Evolutionary conservation across 2,888 invertebrate species (phyloP), one percentile per base, ranked within the genome.

Genomic region (Pammene aurita): DNA sequence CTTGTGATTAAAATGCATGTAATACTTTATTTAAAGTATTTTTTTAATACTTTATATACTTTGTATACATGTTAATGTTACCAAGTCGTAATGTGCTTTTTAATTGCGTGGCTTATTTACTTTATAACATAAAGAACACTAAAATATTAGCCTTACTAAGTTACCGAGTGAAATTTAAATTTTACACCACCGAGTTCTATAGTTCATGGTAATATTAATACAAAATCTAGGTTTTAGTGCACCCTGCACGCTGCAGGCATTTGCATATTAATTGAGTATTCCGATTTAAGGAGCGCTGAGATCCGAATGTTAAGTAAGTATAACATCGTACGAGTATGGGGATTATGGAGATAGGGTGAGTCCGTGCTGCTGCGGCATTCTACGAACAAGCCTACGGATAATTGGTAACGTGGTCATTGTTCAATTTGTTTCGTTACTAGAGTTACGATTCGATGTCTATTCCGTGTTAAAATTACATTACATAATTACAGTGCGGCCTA

Each of bases 181-280:
- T 69, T 64, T 60, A 60, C 60, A 69, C 34, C 26, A 18, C 58
- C 64, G 41, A 56, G 65, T 54, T 54, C 57, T 48, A 55, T 26
- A 46, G 56, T 68, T 56, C 57, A 50, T 64, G 55, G 55, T 64
- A 64, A 69, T 69, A 69, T 54, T 69, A 69, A 69, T 65, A 69
- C 64, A 65, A 69, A 71, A 69, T 68, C 70, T 66, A 75, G 77
- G 76, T 82, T 81, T 82, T 77, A 77, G 76, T 80, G 83, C 82
- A 79, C 78, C 82, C 83, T 82, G 81, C 81, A 82, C 75, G 73
- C 71, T 78, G 85, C 83, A 81, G 77, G 79, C 78, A 92, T 93
- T 92, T 86, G 84, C 93, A 93, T 93, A 92, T 90, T 93, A 93
- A 93, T 93, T 88, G 92, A 87, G 87, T 85, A 84, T 85, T 83